Evolutionary conservation across 2,113 vertebrate genomes (phyloP).

Genomic region (Sorex fumeus): DNA sequence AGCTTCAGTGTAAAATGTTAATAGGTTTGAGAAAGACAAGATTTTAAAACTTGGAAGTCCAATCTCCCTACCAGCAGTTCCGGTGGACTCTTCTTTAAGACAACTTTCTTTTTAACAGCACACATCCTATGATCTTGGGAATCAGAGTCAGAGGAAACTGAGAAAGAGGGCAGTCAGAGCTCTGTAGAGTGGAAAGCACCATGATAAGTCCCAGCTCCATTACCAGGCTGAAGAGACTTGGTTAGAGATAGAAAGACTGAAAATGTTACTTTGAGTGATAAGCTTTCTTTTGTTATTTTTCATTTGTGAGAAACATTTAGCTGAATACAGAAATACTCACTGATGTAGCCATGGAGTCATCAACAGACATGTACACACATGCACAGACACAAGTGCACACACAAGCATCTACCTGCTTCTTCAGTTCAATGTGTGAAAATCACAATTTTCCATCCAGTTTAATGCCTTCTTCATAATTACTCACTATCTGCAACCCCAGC

Average conservation of each 20-base stretch:
- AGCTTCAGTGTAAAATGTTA: conserved; percentile 90
- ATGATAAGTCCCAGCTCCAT: neutral
- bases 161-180: neutral
- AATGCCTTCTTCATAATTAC: neutral
- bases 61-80: neutral
- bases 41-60: conserved; percentile 63
- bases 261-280: neutral
- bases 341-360: neutral
- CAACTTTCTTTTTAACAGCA: conserved; percentile 39
- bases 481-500: neutral
- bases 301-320: neutral
- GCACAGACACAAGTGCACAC: neutral
- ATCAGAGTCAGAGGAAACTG: neutral
- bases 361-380: neutral
- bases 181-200: neutral
- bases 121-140: neutral
- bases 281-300: neutral
- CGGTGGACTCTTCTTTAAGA: neutral
- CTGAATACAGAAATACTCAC: neutral
- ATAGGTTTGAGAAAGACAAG: conserved; percentile 74
- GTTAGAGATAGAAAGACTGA: neutral
- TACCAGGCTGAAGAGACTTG: neutral
- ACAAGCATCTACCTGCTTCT: neutral
- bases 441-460: neutral
- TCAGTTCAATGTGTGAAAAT: neutral